These are phyloP conservation scores for Strongylocentrotus purpuratus DNA, from an alignment of 35 echinoderm and acorn worm species.

Conservation along the genomic window DNA sequence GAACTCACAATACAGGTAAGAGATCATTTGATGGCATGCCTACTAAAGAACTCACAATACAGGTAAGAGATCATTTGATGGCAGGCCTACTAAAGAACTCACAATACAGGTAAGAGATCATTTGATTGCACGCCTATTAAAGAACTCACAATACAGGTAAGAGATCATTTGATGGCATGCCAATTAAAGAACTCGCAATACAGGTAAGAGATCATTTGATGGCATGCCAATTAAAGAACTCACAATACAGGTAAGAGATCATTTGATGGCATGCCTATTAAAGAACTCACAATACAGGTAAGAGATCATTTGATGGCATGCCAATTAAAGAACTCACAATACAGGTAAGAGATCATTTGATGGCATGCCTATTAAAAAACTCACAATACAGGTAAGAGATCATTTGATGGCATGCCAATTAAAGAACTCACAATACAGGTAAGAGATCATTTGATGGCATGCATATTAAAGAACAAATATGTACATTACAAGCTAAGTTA, in stretches of 20 bases:
- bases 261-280: too few relatives aligned
- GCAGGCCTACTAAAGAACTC: conserved; percentile 69
- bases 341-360: too few relatives aligned
- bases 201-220: conserved; percentile 53
- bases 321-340: too few relatives aligned
- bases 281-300: too few relatives aligned
- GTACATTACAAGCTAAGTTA: conserved; percentile 52
- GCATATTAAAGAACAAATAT: conserved; percentile 43
- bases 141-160: conserved; percentile 83
- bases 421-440: conserved; percentile 44
- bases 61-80: conserved; percentile 64
- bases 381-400: too few relatives aligned
- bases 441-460: conserved; percentile 34
- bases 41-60: conserved; percentile 80
- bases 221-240: too few relatives aligned
- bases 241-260: too few relatives aligned
- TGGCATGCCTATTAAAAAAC: neutral
- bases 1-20: conserved; percentile 58
- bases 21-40: conserved; percentile 64
- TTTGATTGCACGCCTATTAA: conserved; percentile 30
- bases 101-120: conserved; percentile 69
- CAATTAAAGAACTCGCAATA: conserved; percentile 78
- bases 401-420: neutral
- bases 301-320: neutral
- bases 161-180: neutral